phyloP scores from a whole-genome alignment of 2,113 vertebrate species.

The Pipra filicauda region DNA sequence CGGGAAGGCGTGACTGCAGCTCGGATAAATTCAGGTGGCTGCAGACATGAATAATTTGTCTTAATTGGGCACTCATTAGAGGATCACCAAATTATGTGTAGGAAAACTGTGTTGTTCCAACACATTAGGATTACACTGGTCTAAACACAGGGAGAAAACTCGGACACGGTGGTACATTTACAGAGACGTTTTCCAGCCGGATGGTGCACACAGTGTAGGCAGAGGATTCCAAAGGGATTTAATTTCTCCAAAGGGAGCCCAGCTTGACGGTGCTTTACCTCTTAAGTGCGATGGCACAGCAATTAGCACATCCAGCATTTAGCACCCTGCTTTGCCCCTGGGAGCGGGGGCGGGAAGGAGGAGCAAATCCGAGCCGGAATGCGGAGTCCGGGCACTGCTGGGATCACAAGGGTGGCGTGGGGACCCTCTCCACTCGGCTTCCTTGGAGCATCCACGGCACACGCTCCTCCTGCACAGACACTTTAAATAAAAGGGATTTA shows the following conservation, averaged over 20 bases:
- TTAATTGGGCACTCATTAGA: background rate
- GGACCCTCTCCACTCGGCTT: background rate
- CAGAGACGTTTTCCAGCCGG: background rate
- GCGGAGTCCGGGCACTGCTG: background rate
- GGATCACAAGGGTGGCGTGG: accelerated
- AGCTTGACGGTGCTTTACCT: background rate
- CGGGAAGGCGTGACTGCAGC: accelerated
- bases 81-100: background rate
- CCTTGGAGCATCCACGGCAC: background rate
- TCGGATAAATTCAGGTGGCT: background rate
- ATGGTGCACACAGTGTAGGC: background rate
- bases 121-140: background rate
- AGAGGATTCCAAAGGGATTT: background rate
- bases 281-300: background rate
- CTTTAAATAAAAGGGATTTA: constrained; percentile 38
- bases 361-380: background rate
- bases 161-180: accelerated
- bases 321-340: background rate
- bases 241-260: background rate
- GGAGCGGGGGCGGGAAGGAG: background rate
- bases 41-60: background rate
- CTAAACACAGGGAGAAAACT: background rate
- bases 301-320: background rate
- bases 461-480: background rate
- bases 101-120: background rate